Conservation (phyloP, 1,140 invertebrate species). For the Aphidius gifuensis region DNA sequence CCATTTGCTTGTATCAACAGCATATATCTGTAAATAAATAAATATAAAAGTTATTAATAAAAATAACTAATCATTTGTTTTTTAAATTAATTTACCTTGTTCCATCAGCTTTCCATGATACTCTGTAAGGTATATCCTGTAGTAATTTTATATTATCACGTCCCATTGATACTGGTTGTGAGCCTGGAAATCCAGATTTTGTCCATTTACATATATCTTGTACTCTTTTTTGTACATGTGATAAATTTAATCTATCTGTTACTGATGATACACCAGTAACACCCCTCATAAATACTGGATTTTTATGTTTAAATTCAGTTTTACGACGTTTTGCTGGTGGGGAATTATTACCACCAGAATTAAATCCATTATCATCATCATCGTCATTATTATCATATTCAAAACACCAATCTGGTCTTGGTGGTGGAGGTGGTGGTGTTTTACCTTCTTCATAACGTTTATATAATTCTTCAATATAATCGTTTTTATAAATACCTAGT, state of each 20-base stretch:
- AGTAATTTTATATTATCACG: slow-evolving; percentile 76
- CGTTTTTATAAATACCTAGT: slow-evolving; percentile 37
- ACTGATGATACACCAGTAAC: slow-evolving; percentile 71
- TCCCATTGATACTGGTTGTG: slow-evolving; percentile 96
- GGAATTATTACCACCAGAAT: slow-evolving; percentile 24
- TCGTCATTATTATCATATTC: slow-evolving; percentile 54
- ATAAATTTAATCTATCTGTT: slow-evolving; percentile 60
- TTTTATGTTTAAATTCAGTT: slow-evolving; percentile 60
- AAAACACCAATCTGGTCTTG: slow-evolving; percentile 79
- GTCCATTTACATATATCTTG: slow-evolving; percentile 82
- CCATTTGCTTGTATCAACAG: slow-evolving; percentile 87
- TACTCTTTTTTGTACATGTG: slow-evolving; percentile 71
- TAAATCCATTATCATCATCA: slow-evolving; percentile 38
- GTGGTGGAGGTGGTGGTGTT: slow-evolving; percentile 71
- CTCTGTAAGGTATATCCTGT: slow-evolving; percentile 80
- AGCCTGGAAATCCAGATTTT: slow-evolving; percentile 84
- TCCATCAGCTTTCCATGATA: slow-evolving; percentile 99
- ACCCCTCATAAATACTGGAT: slow-evolving; percentile 76
- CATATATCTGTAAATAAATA: slow-evolving; percentile 67
- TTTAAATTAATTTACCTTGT: slow-evolving; percentile 62
- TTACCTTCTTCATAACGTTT: slow-evolving; percentile 75
- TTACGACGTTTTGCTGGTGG: slow-evolving; percentile 9
- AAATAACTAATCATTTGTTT: neutral
- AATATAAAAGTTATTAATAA: neutral
- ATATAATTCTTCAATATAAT: slow-evolving; percentile 73